Base-by-base conservation (phyloP, 2,888 invertebrate species). In the Coecobrya sp. region DNA sequence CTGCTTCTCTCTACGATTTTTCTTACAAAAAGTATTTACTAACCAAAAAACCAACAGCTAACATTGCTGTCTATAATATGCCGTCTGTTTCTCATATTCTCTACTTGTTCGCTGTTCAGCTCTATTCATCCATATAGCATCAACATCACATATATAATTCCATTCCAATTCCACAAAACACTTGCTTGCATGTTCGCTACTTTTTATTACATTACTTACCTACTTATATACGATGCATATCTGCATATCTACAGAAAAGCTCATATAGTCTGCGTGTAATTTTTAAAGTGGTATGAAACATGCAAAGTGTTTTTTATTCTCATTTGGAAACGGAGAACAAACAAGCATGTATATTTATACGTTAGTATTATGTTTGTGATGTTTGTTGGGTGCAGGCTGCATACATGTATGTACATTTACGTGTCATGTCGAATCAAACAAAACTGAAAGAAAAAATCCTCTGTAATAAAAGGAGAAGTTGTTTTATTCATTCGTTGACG, bases 271-370 rank as follows among this genome's bases (percentile, higher is more conserved):
- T 55, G 55, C 55, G n/a, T 68, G 68, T 68, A 68, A 68, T 68
- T 68, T 55, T 55, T 42, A 45, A 73, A 73, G 42, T 42, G 10
- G 42, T 27, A 68, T 68, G 45, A 42, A 73, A 73, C 73, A 73
- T 73, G 73, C 73, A 73, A 73, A 73, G 73, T 73, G 45, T 73
- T 73, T 73, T 68, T 73, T 42, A 42, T 73, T 42, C 73, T n/a
- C 36, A 42, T 73, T 73, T 73, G 68, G 68, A 68, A 68, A 27
- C 4, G 27, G 62, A 68, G 30, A 68, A 68, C 30, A 10, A 13
- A 68, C 45, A 73, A 22, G 45, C 62, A 62, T 49, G 49, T 25
- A 62, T 62, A 25, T 27, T 7, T 25, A 27, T 27, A 22, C 10
- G 62, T 62, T n/a, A n/a, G n/a, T n/a, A n/a, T n/a, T 19, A 65